These are phyloP conservation scores for Galbula dea DNA, from an alignment of 2,113 vertebrate species.

Conservation along the genomic window DNA sequence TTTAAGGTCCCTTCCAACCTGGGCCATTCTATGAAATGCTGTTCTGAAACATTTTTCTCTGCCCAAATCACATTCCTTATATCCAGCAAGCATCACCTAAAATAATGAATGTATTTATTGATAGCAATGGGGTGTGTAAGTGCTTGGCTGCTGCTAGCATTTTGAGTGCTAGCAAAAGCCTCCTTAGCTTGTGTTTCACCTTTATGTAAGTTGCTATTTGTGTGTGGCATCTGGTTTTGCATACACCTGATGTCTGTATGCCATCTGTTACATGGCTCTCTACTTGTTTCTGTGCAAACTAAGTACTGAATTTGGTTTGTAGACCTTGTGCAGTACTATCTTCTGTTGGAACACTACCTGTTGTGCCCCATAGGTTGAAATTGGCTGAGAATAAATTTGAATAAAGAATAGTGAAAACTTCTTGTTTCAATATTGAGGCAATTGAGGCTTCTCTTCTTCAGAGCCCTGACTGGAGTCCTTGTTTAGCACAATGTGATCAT, in stretches of 20 bases:
- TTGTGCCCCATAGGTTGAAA: not conserved
- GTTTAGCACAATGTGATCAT: not conserved
- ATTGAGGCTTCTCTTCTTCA: not conserved
- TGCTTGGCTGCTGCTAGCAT: not conserved
- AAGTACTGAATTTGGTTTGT: not conserved
- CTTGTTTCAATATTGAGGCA: not conserved
- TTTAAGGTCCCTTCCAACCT: too few species aligned
- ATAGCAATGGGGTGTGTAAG: not conserved
- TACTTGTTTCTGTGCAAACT: not conserved
- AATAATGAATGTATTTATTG: not conserved
- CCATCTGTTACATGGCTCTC: not conserved
- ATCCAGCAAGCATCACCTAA: not conserved
- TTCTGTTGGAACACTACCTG: not conserved
- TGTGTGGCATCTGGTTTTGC: not conserved
- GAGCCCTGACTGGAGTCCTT: not conserved
- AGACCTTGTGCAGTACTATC: not conserved
- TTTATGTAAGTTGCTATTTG: not conserved
- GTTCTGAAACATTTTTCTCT: not conserved
- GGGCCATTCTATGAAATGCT: too few species aligned
- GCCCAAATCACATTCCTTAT: not conserved
- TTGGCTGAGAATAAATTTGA: not conserved
- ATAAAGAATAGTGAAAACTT: not conserved
- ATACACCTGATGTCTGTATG: not conserved
- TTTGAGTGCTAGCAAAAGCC: not conserved
- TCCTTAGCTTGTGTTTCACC: not conserved